Evolutionary conservation across 2,113 vertebrate species (phyloP), one percentile per base, ranked within the genome.

Genomic region (Bufo gargarizans): DNA sequence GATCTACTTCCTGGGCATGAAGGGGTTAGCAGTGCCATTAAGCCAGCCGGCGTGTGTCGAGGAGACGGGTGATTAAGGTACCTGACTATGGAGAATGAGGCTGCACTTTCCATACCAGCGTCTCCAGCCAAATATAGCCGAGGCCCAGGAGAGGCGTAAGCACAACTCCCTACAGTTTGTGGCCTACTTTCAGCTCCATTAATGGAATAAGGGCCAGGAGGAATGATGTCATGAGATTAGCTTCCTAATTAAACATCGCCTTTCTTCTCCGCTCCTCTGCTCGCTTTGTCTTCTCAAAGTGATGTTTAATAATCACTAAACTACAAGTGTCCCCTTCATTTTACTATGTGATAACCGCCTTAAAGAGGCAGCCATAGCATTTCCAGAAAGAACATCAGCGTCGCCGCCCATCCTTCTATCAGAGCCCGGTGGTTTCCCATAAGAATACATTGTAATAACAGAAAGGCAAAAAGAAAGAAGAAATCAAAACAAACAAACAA

Each of bases 181-280:
- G 92, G 89, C 93, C 92, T 94, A 94, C 91, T 94, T 94, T 93
- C 91, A 89, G 90, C 91, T 92, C 93, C 92, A 91, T 94, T 94
- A 94, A 92, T 94, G 93, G 91, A 92, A 94, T 90, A 92, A 92
- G 92, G 90, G 91, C 92, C 93, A 92, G 90, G 85, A 94, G 91
- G 93, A 90, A 93, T 92, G 93, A 94, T 94, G 93, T 94, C 92
- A 93, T 90, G 90, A 92, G 93, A 94, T 93, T 93, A 93, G 90
- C 91, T 93, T 91, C 91, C 93, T 93, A 94, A 94, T 94, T 94
- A 94, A 94, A 93, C 93, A 94, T 91, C 89, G 92, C 90, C 89
- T 93, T 87, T 88, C 89, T 77, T 89, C 88, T 58, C 45, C 85
- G 88, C 91, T 90, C 84, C 90, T 58, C 76, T 11, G 20, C 78